These are phyloP conservation scores for Hycleus phaleratus DNA, from an alignment of 1,140 invertebrate genomes.

Conservation along the genomic window DNA sequence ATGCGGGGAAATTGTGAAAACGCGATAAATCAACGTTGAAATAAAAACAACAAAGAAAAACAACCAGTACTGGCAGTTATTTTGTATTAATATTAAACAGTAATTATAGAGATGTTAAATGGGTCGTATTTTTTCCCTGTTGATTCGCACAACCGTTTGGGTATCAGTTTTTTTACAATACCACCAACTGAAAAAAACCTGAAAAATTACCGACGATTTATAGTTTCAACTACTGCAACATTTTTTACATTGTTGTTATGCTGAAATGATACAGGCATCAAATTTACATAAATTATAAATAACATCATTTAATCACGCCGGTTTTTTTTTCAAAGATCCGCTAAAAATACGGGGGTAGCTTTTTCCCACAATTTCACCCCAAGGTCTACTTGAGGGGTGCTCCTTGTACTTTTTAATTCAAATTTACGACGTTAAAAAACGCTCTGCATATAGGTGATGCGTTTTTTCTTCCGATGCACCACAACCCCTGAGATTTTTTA, in stretches of 20 bases:
- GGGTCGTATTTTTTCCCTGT: not conserved
- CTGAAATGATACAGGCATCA: not conserved
- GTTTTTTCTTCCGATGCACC: not conserved
- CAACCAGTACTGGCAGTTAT: not conserved
- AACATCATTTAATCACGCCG: slow-evolving; percentile 12
- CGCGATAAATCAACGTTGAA: no score
- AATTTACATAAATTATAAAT: slow-evolving; percentile 19
- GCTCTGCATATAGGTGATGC: slow-evolving; percentile 1
- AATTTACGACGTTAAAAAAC: slow-evolving; percentile 8
- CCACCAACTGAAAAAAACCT: slow-evolving; percentile 14
- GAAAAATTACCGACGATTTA: slow-evolving; percentile 26
- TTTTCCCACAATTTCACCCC: slow-evolving; percentile 11
- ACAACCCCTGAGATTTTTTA: slow-evolving; percentile 7
- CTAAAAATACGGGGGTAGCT: slow-evolving; percentile 8
- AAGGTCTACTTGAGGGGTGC: slow-evolving; percentile 1
- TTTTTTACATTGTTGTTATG: slow-evolving; percentile 1
- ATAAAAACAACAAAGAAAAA: no score
- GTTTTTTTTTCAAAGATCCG: not conserved
- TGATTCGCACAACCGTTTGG: no score
- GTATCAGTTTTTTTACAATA: not conserved
- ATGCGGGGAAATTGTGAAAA: no score
- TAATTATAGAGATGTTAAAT: slow-evolving; percentile 19
- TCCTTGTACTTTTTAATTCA: slow-evolving; percentile 7
- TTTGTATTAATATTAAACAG: slow-evolving; percentile 16
- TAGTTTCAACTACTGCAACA: not conserved